A percentile compares a stretch with the other conserved stretches of the same genome.
These are phyloP conservation scores for Rhagoletis pomonella DNA, from an alignment of 1,140 invertebrate species.

Conservation along the genomic window DNA sequence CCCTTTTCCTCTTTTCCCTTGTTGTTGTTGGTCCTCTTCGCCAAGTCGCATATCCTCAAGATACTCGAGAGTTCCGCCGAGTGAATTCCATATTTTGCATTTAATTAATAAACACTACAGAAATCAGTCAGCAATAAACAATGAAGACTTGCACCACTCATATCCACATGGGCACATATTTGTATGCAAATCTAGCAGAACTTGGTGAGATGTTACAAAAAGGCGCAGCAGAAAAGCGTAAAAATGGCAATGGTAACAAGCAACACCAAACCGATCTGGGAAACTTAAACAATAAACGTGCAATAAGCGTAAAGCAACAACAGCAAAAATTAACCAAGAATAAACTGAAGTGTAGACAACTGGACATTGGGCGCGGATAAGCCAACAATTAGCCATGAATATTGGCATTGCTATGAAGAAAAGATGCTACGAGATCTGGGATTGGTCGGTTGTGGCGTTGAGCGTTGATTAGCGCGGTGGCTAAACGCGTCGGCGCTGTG, in stretches of 20 bases:
- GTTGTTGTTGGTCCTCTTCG: no score
- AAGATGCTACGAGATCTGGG: no score
- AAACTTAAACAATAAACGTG: conserved; percentile 27
- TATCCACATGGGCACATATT: neutral
- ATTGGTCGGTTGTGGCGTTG: neutral
- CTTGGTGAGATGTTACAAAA: conserved; percentile 31
- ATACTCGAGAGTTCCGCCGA: conserved; percentile 1
- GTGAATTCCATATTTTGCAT: conserved; percentile 52
- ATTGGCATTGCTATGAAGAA: no score
- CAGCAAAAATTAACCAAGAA: neutral
- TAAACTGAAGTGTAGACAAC: neutral
- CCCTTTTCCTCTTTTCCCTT: no score
- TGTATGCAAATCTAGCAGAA: neutral
- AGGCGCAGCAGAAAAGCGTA: neutral
- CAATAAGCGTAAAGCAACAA: conserved; percentile 21
- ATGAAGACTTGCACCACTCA: neutral
- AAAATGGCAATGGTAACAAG: neutral
- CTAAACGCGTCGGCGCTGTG: neutral
- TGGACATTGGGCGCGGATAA: conserved; percentile 23
- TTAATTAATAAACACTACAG: conserved; percentile 53
- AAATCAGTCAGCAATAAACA: conserved; percentile 54
- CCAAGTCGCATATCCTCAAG: neutral
- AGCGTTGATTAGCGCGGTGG: neutral
- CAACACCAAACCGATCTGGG: neutral
- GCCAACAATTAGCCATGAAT: conserved; percentile 49